Evolutionary conservation across 2,888 invertebrate genomes (phyloP).

Genomic region (Artemia sinica): DNA sequence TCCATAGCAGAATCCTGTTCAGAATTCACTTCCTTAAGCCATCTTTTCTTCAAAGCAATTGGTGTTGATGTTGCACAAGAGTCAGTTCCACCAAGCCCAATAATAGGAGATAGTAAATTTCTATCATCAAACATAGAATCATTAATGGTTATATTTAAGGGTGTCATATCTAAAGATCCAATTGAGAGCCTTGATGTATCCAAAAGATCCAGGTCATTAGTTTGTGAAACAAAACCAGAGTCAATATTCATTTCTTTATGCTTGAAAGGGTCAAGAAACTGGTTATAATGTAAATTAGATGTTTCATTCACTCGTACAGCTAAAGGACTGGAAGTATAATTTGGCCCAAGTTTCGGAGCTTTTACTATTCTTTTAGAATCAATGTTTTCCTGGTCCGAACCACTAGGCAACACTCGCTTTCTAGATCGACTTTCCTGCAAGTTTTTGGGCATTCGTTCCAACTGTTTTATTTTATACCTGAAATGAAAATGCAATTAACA

Average conservation of each 20-base stretch:
- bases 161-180: conserved; percentile 5
- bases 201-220: not conserved
- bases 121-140: conserved; percentile 9
- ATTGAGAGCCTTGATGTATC: conserved; percentile 3
- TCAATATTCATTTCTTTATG: not conserved
- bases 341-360: not conserved
- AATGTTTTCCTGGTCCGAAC: not conserved
- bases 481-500: not conserved
- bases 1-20: conserved; percentile 27
- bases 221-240: not conserved
- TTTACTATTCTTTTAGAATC: not conserved
- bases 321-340: not conserved
- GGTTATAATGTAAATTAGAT: too few relatives aligned
- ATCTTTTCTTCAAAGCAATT: conserved; percentile 37
- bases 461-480: conserved; percentile 13
- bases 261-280: too few relatives aligned
- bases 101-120: not conserved
- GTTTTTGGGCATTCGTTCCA: not conserved
- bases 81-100: not conserved
- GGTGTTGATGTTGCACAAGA: not conserved
- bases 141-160: not conserved
- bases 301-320: not conserved
- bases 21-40: conserved; percentile 40
- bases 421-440: not conserved
- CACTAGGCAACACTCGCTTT: not conserved